A percentile compares a stretch with the other conserved stretches of the same genome.
Conservation (phyloP, 2,113 vertebrate species). For the Myrmophylax atrothorax region DNA sequence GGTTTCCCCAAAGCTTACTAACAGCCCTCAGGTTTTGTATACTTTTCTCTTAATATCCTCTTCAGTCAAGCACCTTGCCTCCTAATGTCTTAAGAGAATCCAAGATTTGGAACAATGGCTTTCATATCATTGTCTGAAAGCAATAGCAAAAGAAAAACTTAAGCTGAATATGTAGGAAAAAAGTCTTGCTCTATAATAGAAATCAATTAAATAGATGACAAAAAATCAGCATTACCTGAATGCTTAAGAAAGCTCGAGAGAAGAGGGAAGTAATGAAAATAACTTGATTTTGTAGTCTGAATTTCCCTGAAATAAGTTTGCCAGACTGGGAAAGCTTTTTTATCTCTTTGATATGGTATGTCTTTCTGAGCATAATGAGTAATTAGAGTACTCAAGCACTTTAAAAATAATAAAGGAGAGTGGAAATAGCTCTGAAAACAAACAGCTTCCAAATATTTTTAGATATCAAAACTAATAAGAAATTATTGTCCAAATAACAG, state of each 20-base stretch:
- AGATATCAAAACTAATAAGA: background rate
- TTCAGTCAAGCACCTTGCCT: background rate
- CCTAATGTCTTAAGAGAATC: background rate
- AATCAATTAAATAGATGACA: background rate
- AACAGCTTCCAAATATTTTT: background rate
- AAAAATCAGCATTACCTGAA: background rate
- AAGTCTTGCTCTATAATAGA: background rate
- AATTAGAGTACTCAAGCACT: background rate
- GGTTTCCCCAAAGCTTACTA: background rate
- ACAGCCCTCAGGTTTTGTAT: background rate
- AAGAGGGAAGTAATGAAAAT: background rate
- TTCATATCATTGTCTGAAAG: background rate
- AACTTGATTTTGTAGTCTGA: background rate
- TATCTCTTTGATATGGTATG: background rate
- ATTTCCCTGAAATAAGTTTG: background rate
- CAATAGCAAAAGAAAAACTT: background rate
- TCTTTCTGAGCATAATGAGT: background rate
- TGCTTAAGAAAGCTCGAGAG: background rate
- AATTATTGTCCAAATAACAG: background rate
- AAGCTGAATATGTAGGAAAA: background rate
- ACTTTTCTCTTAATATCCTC: background rate
- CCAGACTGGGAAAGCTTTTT: background rate
- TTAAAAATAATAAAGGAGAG: background rate
- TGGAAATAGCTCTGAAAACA: background rate
- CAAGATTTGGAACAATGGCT: background rate